Base-by-base conservation (phyloP, 1,140 invertebrate species). In the Xylocopa sonorina region DNA sequence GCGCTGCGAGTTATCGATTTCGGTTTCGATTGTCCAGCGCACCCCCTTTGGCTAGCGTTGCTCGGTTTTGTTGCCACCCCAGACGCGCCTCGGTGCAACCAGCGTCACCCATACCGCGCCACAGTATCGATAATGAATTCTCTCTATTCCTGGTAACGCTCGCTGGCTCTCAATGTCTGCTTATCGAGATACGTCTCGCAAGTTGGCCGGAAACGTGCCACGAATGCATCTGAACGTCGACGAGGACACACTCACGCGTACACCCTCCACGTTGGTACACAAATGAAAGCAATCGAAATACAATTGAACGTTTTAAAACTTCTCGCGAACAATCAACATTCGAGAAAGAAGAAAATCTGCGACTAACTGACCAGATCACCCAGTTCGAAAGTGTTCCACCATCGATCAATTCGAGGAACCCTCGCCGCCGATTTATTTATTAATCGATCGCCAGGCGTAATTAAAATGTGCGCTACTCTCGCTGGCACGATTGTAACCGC, bases 1-100 rank as follows among this genome's bases (percentile, higher is more conserved):
- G 58, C 32, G 51, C 66, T 67, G 78, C 72, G 80, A 81, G 80
- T 81, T 81, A 81, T 81, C 79, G 79, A 81, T 81, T 67, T 77
- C 74, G 79, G 46, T 55, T 78, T 81, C 79, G 79, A 81, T 81
- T 81, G 79, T 81, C 64, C 48, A 41, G 63, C 63, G 75, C 46
- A 53, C 73, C 43, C 48, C 27, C 24, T 14, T 4, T 2, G 43
- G 29, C 46, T 27, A 55, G 16, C 57, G 51, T 67, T 57, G 32
- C 71, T 75, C 43, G 71, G 78, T 80, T 80, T 80, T 67, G 78
- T 75, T 75, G 71, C 53, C 69, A 29, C 62, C 78, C 62, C 62
- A 53, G 66, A n/a, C 43, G 57, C 72, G 46, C 41, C 27, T 51
- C 66, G 41, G 34, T 27, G 32, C 76, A 72, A 72, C 67, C 76